Percentiles rank a stretch among this genome's conserved stretches.
phyloP scores from a whole-genome alignment of 1,140 invertebrate genomes.

The Drosophila asahinai region DNA sequence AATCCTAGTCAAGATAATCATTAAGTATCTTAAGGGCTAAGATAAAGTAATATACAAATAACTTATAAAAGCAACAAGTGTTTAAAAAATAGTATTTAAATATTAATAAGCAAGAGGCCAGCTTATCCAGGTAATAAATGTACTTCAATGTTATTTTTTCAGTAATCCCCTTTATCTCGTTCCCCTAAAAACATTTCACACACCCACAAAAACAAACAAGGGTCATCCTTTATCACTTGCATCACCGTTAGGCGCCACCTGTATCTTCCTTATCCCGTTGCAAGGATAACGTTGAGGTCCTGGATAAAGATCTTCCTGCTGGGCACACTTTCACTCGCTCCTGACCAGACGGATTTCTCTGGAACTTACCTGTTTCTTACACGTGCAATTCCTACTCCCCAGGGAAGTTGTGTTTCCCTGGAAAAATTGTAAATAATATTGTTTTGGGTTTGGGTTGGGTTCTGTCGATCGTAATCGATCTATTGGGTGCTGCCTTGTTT shows the following conservation, averaged over 20 bases:
- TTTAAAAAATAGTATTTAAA: too few species aligned
- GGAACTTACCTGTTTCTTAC: constrained; percentile 56
- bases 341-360: constrained; percentile 28
- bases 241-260: constrained; percentile 48
- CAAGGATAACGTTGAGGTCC: constrained; percentile 19
- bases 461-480: constrained; percentile 69
- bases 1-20: background rate
- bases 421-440: constrained; percentile 58
- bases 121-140: too few species aligned
- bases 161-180: background rate
- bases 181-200: constrained; percentile 6
- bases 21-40: too few species aligned
- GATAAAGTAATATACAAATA: too few species aligned
- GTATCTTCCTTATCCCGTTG: constrained; percentile 19
- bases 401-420: constrained; percentile 25
- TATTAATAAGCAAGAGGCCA: too few species aligned
- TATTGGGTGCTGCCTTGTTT: constrained; percentile 60
- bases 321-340: constrained; percentile 67
- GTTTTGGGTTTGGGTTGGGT: constrained; percentile 11
- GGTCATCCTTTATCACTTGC: constrained; percentile 10
- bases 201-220: constrained; percentile 9
- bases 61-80: too few species aligned
- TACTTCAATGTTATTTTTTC: too few species aligned
- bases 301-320: constrained; percentile 39
- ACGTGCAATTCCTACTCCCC: constrained; percentile 50